These are phyloP conservation scores for Pogonus chalceus DNA, from an alignment of 1,140 invertebrate species.

Conservation along the genomic window DNA sequence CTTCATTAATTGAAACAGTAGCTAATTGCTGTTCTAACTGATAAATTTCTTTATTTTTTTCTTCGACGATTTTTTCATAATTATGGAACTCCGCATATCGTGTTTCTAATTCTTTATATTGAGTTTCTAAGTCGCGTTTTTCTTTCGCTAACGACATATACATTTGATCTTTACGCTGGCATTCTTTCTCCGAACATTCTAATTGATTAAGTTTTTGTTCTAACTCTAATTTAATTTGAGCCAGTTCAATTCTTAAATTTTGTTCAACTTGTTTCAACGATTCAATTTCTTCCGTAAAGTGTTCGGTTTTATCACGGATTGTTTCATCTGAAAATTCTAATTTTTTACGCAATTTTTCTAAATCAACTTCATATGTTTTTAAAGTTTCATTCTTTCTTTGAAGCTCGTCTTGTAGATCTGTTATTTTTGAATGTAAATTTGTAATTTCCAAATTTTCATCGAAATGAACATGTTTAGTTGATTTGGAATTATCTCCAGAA, in stretches of 20 bases:
- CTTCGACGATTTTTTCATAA: slow-evolving; percentile 30
- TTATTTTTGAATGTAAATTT: neutral
- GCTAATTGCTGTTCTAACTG: slow-evolving; percentile 33
- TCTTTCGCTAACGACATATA: slow-evolving; percentile 46
- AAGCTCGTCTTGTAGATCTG: slow-evolving; percentile 5
- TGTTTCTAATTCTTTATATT: slow-evolving; percentile 35
- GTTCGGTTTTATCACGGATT: slow-evolving; percentile 41
- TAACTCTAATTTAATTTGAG: slow-evolving; percentile 43
- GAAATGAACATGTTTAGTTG: slow-evolving; percentile 30
- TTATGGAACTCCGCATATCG: slow-evolving; percentile 34
- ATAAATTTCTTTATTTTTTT: slow-evolving; percentile 37
- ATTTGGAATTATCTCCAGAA: slow-evolving; percentile 22
- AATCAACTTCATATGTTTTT: slow-evolving; percentile 20
- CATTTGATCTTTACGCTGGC: slow-evolving; percentile 48
- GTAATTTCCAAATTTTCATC: slow-evolving; percentile 17
- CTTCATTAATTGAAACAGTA: no score
- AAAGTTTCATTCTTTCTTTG: neutral
- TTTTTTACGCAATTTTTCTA: slow-evolving; percentile 40
- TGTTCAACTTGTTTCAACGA: slow-evolving; percentile 44
- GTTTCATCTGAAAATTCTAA: slow-evolving; percentile 41
- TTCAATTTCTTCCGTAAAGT: slow-evolving; percentile 46
- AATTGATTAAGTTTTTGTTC: slow-evolving; percentile 46
- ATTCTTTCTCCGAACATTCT: slow-evolving; percentile 44
- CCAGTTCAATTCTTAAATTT: slow-evolving; percentile 44
- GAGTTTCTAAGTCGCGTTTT: slow-evolving; percentile 40